phyloP scores from a whole-genome alignment of 1,140 invertebrate genomes.

The Atta texana region DNA sequence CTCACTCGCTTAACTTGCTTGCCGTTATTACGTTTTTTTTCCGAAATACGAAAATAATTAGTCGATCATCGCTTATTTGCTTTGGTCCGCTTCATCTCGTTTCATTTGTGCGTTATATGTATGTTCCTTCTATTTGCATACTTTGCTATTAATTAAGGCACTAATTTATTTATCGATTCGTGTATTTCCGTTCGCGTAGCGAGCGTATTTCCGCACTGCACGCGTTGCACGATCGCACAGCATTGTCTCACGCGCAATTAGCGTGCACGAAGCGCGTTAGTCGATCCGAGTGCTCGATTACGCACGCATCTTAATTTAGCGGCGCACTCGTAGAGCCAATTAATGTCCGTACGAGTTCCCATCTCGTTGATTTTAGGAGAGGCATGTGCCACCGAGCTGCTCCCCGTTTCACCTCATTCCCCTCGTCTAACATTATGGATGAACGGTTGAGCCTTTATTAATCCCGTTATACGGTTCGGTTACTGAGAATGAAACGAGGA shows the following conservation, averaged over 20 bases:
- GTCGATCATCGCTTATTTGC: constrained; percentile 4
- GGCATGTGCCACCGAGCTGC: constrained; percentile 35
- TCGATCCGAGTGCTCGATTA: constrained; percentile 54
- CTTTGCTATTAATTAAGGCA: constrained; percentile 1
- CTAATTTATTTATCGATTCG: constrained; percentile 51
- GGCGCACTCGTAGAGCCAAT: constrained; percentile 55
- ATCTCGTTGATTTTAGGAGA: constrained; percentile 42
- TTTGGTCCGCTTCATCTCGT: neutral
- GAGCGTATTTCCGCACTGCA: constrained; percentile 20
- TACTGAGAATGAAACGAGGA: constrained; percentile 63
- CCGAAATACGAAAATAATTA: constrained; percentile 21
- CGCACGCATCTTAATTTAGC: constrained; percentile 67
- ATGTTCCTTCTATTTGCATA: neutral
- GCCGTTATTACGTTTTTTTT: constrained; percentile 31
- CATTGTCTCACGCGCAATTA: constrained; percentile 73
- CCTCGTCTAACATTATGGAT: constrained; percentile 66
- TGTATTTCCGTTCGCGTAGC: constrained; percentile 4
- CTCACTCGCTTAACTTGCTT: neutral
- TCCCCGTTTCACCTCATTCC: neutral
- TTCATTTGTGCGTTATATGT: neutral
- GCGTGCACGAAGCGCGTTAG: constrained; percentile 58
- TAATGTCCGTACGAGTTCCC: constrained; percentile 52
- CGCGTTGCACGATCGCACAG: neutral
- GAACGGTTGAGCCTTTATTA: constrained; percentile 79
- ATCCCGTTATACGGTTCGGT: constrained; percentile 77